Evolutionary conservation across 2,888 invertebrate species (phyloP).

Genomic region (Protodeltote pygarga): DNA sequence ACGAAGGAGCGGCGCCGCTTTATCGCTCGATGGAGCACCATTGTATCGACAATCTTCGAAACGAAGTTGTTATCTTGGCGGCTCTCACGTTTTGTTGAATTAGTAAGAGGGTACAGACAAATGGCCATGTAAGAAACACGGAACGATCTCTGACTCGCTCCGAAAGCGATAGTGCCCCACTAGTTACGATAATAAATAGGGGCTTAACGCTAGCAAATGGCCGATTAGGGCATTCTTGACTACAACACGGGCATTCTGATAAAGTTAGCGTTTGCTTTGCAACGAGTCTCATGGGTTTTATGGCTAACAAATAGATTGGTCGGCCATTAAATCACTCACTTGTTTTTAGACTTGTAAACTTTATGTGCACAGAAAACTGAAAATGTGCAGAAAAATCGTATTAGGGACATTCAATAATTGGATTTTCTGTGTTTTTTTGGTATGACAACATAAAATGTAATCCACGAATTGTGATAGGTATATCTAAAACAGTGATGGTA

Average conservation of each 20-base stretch:
- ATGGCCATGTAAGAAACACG: conserved; percentile 72
- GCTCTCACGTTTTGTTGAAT: conserved; percentile 77
- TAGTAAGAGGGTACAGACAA: conserved; percentile 80
- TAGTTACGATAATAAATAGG: conserved; percentile 82
- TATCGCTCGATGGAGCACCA: conserved; percentile 51
- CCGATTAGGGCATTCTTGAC: conserved; percentile 81
- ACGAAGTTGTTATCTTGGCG: conserved; percentile 72
- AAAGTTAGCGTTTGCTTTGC: conserved; percentile 78
- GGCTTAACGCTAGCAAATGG: conserved; percentile 78
- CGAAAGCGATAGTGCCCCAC: conserved; percentile 79
- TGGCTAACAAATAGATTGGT: conserved; percentile 68
- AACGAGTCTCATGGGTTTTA: conserved; percentile 75
- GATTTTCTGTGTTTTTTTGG: too few species aligned
- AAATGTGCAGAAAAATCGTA: too few species aligned
- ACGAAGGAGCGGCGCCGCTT: conserved; percentile 25
- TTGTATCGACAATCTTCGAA: conserved; percentile 66
- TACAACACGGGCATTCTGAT: conserved; percentile 79
- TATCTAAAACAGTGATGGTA: too few species aligned
- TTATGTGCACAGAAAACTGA: conserved; percentile 2
- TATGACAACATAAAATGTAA: too few species aligned
- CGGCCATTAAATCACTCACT: conserved; percentile 66
- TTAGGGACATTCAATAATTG: too few species aligned
- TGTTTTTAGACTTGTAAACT: conserved; percentile 17
- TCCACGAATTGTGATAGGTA: too few species aligned
- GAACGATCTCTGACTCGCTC: conserved; percentile 70